Percentiles rank a stretch among this genome's conserved stretches.
Conservation (phyloP, 1,140 invertebrate species). For the Cryptotermes secundus region DNA sequence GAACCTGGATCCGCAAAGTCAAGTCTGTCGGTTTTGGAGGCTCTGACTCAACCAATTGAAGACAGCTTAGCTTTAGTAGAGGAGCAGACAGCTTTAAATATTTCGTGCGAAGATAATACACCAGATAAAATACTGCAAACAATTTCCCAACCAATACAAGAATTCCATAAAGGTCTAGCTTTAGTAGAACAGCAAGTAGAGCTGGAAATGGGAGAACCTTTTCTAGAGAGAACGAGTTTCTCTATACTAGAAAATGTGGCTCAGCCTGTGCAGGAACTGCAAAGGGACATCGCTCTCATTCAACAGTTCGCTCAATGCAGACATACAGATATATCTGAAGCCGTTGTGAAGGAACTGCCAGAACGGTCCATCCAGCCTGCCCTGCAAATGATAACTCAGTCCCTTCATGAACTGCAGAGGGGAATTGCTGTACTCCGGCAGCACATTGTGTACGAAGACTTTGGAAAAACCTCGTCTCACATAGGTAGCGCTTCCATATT, state of each 20-base stretch:
- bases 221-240: conserved; percentile 48
- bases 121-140: background rate
- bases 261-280: background rate
- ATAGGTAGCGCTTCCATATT: conserved; percentile 39
- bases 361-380: background rate
- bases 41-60: conserved; percentile 17
- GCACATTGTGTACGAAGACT: background rate
- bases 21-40: conserved; percentile 33
- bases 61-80: background rate
- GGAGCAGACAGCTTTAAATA: background rate
- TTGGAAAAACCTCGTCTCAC: conserved; percentile 26
- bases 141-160: conserved; percentile 41
- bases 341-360: background rate
- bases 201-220: background rate
- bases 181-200: conserved; percentile 46
- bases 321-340: background rate
- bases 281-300: background rate
- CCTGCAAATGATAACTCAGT: conserved; percentile 4
- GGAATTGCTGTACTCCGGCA: background rate
- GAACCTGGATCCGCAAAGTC: conserved; percentile 38
- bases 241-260: conserved; percentile 57
- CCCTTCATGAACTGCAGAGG: conserved; percentile 17
- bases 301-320: background rate
- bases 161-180: conserved; percentile 60
- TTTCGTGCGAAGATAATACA: background rate